Conservation (phyloP, 2,888 invertebrate genomes). For the Heliconius hortense region DNA sequence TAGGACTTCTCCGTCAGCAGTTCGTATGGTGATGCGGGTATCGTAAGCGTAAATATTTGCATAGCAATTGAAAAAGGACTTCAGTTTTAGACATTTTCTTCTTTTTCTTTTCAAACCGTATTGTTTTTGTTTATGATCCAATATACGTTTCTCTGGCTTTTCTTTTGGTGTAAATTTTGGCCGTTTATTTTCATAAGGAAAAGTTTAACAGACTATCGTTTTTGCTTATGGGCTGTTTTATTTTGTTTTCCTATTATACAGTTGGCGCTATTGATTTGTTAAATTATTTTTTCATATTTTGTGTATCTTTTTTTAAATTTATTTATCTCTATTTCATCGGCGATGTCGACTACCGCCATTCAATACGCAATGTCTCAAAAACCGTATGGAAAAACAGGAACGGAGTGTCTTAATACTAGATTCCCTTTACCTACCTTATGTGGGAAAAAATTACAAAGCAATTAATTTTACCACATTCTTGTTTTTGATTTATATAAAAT, state of each 20-base stretch:
- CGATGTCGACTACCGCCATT: too few species aligned
- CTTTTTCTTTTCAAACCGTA: slow-evolving; percentile 17
- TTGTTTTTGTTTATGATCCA: slow-evolving; percentile 24
- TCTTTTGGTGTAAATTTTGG: slow-evolving; percentile 12
- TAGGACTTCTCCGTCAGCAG: slow-evolving; percentile 34
- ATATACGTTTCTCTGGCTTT: slow-evolving; percentile 8
- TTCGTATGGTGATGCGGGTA: slow-evolving; percentile 41
- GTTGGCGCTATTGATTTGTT: not conserved
- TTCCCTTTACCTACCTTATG: too few species aligned
- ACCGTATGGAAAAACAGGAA: too few species aligned
- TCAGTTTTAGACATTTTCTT: slow-evolving; percentile 24
- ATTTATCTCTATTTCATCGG: too few species aligned
- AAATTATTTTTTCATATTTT: too few species aligned
- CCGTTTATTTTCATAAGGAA: slow-evolving; percentile 17
- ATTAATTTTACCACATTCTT: too few species aligned
- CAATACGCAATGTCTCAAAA: too few species aligned
- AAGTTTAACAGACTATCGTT: not conserved
- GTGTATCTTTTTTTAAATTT: too few species aligned
- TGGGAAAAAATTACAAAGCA: too few species aligned
- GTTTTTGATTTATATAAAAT: too few species aligned
- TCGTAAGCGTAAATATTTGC: slow-evolving; percentile 45
- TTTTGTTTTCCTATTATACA: not conserved
- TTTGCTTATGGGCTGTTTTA: not conserved
- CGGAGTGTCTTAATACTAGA: too few species aligned
- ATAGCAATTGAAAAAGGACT: slow-evolving; percentile 41